Conservation (phyloP, 2,888 invertebrate species). For the Onthophagus sagittarius region DNA sequence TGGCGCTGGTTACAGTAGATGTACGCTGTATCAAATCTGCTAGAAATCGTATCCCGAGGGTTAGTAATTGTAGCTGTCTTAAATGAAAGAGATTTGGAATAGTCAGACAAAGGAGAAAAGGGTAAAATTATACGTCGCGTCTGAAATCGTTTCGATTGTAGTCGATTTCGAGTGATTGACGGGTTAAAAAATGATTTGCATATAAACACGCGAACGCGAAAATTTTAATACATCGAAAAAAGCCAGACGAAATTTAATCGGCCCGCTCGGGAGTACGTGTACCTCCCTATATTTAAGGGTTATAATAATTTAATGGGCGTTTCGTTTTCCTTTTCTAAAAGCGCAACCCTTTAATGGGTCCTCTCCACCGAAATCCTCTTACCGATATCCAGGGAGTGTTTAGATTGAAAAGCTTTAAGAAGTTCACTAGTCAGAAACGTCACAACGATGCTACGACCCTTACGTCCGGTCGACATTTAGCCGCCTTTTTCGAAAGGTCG, state of each 20-base stretch:
- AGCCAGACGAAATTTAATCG: constrained; percentile 15
- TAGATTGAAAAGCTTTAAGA: neutral
- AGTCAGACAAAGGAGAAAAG: neutral
- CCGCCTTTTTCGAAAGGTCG: constrained; percentile 31
- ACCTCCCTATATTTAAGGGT: constrained; percentile 25
- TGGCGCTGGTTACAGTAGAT: neutral
- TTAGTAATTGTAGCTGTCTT: neutral
- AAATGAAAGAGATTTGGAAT: neutral
- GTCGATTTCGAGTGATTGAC: constrained; percentile 7
- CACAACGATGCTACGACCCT: constrained; percentile 28
- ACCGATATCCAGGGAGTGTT: constrained; percentile 12
- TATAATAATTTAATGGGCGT: constrained; percentile 30
- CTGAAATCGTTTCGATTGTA: constrained; percentile 12
- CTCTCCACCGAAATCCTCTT: constrained; percentile 20
- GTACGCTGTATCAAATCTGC: neutral
- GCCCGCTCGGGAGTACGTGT: constrained; percentile 23
- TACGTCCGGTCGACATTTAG: constrained; percentile 34
- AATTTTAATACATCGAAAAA: constrained; percentile 20
- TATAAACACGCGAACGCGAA: constrained; percentile 13
- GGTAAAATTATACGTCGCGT: neutral
- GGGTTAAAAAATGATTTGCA: constrained; percentile 13
- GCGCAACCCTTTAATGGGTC: constrained; percentile 20
- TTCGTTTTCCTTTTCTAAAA: constrained; percentile 27
- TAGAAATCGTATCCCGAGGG: neutral
- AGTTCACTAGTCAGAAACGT: constrained; percentile 17